A percentile compares a stretch with the other conserved stretches of the same genome.
phyloP scores from a whole-genome alignment of 2,797 vertebrate genomes.

The Sciurus vulgaris region DNA sequence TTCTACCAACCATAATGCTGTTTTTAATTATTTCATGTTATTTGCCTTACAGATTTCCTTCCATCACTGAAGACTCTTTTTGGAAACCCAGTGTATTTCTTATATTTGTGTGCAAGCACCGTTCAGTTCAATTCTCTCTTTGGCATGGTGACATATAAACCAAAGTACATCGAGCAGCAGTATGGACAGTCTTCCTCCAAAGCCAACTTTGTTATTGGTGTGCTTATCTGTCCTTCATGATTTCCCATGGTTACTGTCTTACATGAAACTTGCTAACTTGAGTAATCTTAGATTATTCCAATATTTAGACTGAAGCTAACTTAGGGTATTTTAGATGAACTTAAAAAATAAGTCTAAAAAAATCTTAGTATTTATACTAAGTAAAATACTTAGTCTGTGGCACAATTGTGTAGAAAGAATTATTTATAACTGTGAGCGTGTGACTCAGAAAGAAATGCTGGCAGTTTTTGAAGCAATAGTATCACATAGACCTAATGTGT shows the following conservation, averaged over 20 bases:
- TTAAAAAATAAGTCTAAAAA: neutral
- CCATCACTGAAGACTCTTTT: slow-evolving; percentile 94
- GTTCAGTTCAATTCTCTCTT: slow-evolving; percentile 97
- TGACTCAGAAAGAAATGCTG: neutral
- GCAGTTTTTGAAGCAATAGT: neutral
- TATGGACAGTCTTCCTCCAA: slow-evolving; percentile 95
- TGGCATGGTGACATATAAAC: slow-evolving; percentile 98
- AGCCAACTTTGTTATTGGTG: slow-evolving; percentile 97
- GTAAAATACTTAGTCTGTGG: neutral
- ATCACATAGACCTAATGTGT: neutral
- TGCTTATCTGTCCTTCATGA: slow-evolving; percentile 21
- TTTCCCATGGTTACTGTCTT: neutral
- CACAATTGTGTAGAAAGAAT: neutral
- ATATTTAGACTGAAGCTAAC: neutral
- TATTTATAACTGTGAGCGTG: neutral
- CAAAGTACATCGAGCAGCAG: slow-evolving; percentile 98
- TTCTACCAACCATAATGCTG: neutral
- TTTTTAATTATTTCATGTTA: neutral
- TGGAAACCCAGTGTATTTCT: slow-evolving; percentile 93
- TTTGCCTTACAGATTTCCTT: slow-evolving; percentile 92
- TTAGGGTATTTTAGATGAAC: neutral
- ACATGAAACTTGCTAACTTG: neutral
- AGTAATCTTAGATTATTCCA: neutral
- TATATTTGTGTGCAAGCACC: slow-evolving; percentile 95
- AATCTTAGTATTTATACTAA: neutral